These are phyloP conservation scores for Rhinella marina DNA, from an alignment of 2,797 vertebrate genomes.

Conservation along the genomic window DNA sequence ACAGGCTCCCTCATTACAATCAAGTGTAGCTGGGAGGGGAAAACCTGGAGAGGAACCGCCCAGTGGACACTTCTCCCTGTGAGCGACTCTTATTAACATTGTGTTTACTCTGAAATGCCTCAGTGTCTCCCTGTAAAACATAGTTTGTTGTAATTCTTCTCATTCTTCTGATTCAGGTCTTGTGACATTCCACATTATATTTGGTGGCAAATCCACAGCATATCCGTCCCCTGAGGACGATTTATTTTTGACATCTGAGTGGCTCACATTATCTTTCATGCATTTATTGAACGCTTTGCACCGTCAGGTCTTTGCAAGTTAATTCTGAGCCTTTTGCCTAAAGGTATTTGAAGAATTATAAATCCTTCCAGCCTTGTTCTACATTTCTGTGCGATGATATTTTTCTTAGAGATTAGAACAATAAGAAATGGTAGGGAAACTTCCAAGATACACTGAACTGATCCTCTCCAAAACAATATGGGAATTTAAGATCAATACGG, in stretches of 20 bases:
- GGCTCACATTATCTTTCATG: background rate
- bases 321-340: background rate
- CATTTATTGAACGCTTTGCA: background rate
- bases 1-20: too few species aligned
- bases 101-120: too few species aligned
- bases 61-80: too few species aligned
- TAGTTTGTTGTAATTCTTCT: too few species aligned
- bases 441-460: constrained; percentile 6
- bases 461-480: background rate
- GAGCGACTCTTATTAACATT: too few species aligned
- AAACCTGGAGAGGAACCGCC: too few species aligned
- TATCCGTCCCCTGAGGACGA: too few species aligned
- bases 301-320: background rate
- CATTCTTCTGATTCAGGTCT: too few species aligned
- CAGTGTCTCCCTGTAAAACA: too few species aligned
- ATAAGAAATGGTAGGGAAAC: background rate
- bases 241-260: background rate
- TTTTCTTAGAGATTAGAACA: background rate
- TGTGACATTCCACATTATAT: too few species aligned
- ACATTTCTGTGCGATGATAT: background rate
- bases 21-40: too few species aligned
- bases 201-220: too few species aligned
- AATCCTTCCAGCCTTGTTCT: constrained; percentile 24
- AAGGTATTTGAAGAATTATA: constrained; percentile 1
- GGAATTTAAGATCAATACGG: background rate